A percentile compares a stretch with the other conserved stretches of the same genome.
Conservation (phyloP, 53 echinoderm and acorn worm species). For the Henricia sp. region DNA sequence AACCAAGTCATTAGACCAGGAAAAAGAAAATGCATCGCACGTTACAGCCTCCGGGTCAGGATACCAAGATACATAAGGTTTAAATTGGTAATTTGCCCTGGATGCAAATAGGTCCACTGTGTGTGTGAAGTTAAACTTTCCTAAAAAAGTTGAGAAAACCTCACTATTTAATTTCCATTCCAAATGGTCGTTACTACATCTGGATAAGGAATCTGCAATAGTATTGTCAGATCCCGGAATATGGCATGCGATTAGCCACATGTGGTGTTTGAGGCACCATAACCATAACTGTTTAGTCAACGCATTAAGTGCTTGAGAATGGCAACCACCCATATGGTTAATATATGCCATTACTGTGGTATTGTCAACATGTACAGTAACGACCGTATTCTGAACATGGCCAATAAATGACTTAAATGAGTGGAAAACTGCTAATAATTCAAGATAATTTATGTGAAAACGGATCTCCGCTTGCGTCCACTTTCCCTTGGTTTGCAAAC, state of each 20-base stretch:
- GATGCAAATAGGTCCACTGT: slow-evolving; percentile 5
- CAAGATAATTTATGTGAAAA: slow-evolving; percentile 18
- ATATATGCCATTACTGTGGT: slow-evolving; percentile 17
- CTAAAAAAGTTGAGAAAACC: not conserved
- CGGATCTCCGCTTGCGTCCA: not conserved
- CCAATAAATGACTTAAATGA: slow-evolving; percentile 3
- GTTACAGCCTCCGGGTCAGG: slow-evolving; percentile 1
- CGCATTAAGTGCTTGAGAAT: not conserved
- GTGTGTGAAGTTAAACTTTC: not conserved
- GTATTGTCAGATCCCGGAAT: slow-evolving; percentile 5
- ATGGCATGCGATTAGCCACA: slow-evolving; percentile 23
- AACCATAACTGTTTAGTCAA: not conserved
- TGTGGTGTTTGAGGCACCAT: not conserved
- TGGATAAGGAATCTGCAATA: slow-evolving; percentile 3
- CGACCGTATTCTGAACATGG: not conserved
- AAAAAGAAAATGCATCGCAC: slow-evolving; percentile 19
- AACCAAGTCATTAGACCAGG: not conserved
- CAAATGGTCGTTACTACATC: not conserved
- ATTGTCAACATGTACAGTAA: slow-evolving; percentile 7
- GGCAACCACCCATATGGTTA: not conserved
- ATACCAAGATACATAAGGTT: not conserved
- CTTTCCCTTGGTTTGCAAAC: slow-evolving; percentile 1
- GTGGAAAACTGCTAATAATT: slow-evolving; percentile 13
- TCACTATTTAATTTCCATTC: too few species aligned
- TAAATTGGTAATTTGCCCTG: slow-evolving; percentile 2